Base-by-base conservation (phyloP, 2,888 invertebrate species). In the Lycia hirtaria region DNA sequence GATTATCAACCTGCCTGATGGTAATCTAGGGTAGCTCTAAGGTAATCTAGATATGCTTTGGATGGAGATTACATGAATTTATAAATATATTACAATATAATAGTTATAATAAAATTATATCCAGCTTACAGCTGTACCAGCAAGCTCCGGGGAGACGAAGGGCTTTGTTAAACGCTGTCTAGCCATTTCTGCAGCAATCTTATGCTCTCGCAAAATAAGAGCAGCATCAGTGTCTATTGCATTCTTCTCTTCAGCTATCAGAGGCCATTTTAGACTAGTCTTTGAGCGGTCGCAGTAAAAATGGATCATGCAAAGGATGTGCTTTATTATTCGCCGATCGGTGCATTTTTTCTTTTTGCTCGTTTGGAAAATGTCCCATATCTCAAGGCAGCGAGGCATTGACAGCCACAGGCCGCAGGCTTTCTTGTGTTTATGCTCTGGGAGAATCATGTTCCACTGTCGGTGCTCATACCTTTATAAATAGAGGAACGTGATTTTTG, bases 361-460 rank as follows among this genome's bases (percentile, higher is more conserved):
- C 0, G 62, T 67, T 45, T 80, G 80, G 4, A 88, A 50, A 28
- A 82, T 75, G 32, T 85, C 74, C 88, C 88, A 89, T 40, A 90
- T 85, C 72, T 90, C 88, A 4, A 89, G 56, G 32, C 83, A 77
- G 1, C 84, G 80, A 17, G 70, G 62, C 1, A 80, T 69, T 0
- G 75, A 76, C 6, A 91, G 69, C 90, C 90, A 91, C 1, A 88
- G 63, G 0, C 80, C 77, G 4, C 69, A 67, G 20, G 68, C 54
- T 48, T 77, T 83, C 40, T 74, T 77, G 30, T 72, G 72, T 50
- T 81, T 78, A 56, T 83, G 75, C 55, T 89, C 88, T 59, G 78
- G 82, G 5, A 88, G 37, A 58, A 89, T 87, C 76, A 87, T 82
- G 44, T 79, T 81, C 91, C 90, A 91, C 22, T 75, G 76, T 0